phyloP scores from a whole-genome alignment of 2,113 vertebrate genomes.

The Anguilla japonica region DNA sequence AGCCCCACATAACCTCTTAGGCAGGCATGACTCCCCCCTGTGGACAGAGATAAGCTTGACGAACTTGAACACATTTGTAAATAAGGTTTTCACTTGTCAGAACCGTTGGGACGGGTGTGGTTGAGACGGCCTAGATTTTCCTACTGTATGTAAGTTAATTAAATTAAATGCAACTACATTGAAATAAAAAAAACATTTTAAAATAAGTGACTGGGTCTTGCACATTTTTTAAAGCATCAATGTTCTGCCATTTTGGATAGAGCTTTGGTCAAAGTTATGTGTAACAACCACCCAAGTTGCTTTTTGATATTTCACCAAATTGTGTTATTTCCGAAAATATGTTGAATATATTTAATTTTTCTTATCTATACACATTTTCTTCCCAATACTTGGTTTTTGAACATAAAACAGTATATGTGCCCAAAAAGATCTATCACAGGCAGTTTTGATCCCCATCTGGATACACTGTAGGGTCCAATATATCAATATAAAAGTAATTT shows the following conservation, averaged over 20 bases:
- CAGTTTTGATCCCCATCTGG: constrained; percentile 8
- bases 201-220: constrained; percentile 42
- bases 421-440: constrained; percentile 5
- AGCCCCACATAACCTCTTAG: not conserved
- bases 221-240: not conserved
- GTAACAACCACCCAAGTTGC: not conserved
- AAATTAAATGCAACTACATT: constrained; percentile 49
- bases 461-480: not conserved
- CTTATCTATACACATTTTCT: not conserved
- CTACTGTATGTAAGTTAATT: constrained; percentile 60
- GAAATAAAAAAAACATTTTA: constrained; percentile 63
- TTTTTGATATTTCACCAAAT: not conserved
- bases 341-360: not conserved
- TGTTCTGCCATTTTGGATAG: constrained; percentile 2
- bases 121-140: constrained; percentile 63
- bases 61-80: constrained; percentile 72
- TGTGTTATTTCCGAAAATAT: not conserved
- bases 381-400: not conserved
- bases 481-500: not conserved
- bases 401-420: not conserved
- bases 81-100: constrained; percentile 66
- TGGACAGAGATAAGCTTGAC: constrained; percentile 58
- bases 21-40: constrained; percentile 41
- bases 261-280: constrained; percentile 5
- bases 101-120: constrained; percentile 61